Conservation (phyloP, 2,888 invertebrate species). For the Halocaridina rubra region DNA sequence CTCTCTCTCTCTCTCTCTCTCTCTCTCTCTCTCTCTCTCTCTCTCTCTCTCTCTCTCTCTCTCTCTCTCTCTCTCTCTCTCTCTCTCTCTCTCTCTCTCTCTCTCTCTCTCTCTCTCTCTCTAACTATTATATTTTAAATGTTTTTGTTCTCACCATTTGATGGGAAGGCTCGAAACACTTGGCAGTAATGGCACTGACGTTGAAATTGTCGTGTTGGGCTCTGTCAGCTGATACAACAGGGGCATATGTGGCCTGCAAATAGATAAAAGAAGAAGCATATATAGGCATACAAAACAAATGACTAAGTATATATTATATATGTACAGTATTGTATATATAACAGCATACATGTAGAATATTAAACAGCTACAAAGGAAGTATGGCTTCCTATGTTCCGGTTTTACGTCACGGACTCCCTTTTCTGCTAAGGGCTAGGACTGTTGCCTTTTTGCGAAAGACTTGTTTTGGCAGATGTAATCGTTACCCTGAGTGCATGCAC, state of each 20-base stretch:
- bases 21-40: background rate
- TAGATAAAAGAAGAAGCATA: too few relatives aligned
- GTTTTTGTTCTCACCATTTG: constrained; percentile 76
- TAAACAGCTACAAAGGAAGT: background rate
- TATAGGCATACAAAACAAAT: background rate
- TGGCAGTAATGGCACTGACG: constrained; percentile 93
- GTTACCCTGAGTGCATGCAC: too few relatives aligned
- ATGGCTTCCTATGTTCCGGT: too few relatives aligned
- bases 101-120: background rate
- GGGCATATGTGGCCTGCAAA: constrained; percentile 46
- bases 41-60: background rate
- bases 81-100: background rate
- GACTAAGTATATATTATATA: background rate
- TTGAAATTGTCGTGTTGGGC: constrained; percentile 78
- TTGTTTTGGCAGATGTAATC: too few relatives aligned
- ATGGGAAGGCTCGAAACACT: constrained; percentile 95
- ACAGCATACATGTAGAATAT: background rate
- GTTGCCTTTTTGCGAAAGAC: too few relatives aligned
- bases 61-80: background rate
- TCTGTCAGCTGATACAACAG: constrained; percentile 50
- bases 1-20: background rate
- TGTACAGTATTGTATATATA: background rate
- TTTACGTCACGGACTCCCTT: too few relatives aligned
- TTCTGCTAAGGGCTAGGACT: too few relatives aligned
- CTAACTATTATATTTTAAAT: too few relatives aligned